Evolutionary conservation across 2,797 vertebrate species (phyloP), one percentile per base, ranked within the genome.

Genomic region (Ceryle rudis): DNA sequence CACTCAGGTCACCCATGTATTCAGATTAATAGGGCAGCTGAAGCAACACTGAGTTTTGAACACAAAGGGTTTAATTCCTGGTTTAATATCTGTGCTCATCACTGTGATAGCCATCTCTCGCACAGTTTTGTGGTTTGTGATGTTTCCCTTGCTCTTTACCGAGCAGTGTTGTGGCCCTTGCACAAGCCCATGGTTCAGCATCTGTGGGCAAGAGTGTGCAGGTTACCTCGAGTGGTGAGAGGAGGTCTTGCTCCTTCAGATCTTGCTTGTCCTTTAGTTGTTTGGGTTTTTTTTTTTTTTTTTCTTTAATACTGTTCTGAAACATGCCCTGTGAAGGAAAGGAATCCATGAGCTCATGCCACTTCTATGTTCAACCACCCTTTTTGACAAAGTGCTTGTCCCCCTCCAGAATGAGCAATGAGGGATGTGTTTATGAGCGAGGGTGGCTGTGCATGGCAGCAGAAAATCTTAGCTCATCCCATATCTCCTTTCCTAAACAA

Each of bases 401-500:
- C 16, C 26, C 13, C 31, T 77, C 21, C 62, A 54, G 61, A 35
- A 81, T 39, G 57, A 78, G 35, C 9, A 14, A 33, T 11, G 14
- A 83, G 47, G 31, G 73, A 65, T 65, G 52, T 81, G 78, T 80
- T 93, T 93, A 78, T 54, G 87, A 72, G 42, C 4, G 4, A 82
- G 20, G 67, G 82, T 9, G 35, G 51, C 31, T 3, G 7, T 51
- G 11, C 25, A n/a, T 15, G 51, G 66, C 62, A 86, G 89, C 55
- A 89, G 79, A 86, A 84, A 81, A 41, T 83, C 47, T 90, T 72
- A 87, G 46, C 61, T 94, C 72, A 88, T 80, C 71, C 28, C 3
- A 1, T 62, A 54, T 92, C 39, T 80, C 42, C 31, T 91, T 81
- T 92, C 80, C 74, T 86, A 95, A 90, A 73, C 41, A 82, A 93